phyloP scores from a whole-genome alignment of 2,888 invertebrate species.

The Athetis lepigone region DNA sequence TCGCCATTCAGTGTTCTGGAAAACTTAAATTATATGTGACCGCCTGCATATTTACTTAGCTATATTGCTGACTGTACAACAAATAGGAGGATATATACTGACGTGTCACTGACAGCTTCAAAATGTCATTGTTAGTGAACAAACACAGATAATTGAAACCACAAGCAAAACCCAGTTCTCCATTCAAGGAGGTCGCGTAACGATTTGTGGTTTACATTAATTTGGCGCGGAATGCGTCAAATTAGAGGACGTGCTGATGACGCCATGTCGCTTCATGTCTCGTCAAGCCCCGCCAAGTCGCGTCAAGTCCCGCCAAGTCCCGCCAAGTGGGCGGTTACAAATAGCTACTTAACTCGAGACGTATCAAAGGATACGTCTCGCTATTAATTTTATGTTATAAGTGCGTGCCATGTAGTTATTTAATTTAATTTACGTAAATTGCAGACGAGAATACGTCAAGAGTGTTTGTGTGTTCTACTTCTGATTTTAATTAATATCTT shows the following conservation, averaged over 20 bases:
- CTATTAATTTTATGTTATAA: constrained; percentile 37
- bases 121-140: constrained; percentile 18
- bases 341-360: constrained; percentile 34
- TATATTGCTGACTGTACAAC: too few relatives aligned
- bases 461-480: not conserved
- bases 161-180: constrained; percentile 29
- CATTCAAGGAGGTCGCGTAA: constrained; percentile 35
- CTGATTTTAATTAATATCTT: not conserved
- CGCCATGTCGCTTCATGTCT: constrained; percentile 35
- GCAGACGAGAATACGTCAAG: not conserved
- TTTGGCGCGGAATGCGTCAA: constrained; percentile 30
- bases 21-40: not conserved
- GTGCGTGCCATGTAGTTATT: constrained; percentile 5
- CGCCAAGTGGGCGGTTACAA: constrained; percentile 30
- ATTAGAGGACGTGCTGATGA: constrained; percentile 39
- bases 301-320: constrained; percentile 27
- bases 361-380: constrained; percentile 14
- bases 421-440: constrained; percentile 10
- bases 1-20: too few relatives aligned
- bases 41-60: not conserved
- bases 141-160: constrained; percentile 39
- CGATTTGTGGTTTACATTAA: constrained; percentile 42
- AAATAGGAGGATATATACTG: not conserved
- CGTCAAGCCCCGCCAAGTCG: constrained; percentile 28
- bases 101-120: constrained; percentile 18